phyloP scores from a whole-genome alignment of 2,113 vertebrate species.

The Noturus placidus region DNA sequence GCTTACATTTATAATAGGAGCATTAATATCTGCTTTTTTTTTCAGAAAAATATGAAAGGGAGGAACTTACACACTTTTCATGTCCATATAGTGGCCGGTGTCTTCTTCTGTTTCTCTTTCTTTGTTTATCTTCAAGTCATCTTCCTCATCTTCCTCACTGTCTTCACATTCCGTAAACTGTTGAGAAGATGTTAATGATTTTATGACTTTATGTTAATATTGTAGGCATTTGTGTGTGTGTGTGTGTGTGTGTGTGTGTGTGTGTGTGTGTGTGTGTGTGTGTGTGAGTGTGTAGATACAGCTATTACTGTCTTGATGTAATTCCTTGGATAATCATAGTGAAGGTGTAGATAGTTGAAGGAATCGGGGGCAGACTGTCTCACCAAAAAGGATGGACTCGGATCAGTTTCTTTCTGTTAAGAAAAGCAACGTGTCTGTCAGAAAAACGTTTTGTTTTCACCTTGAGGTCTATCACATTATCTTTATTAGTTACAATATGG shows the following conservation, averaged over 20 bases:
- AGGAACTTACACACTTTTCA: slow-evolving; percentile 60
- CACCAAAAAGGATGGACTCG: not conserved
- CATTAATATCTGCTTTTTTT: not conserved
- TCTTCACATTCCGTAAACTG: slow-evolving; percentile 26
- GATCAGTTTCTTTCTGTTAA: not conserved
- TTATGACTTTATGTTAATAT: not conserved
- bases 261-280: not conserved
- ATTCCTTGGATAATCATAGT: slow-evolving; percentile 31
- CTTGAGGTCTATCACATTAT: not conserved
- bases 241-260: not conserved
- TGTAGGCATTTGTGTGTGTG: not conserved
- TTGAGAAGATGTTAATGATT: not conserved
- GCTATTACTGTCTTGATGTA: too few species aligned
- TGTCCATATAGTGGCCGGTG: slow-evolving; percentile 31
- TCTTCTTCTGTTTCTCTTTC: not conserved
- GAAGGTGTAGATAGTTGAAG: not conserved
- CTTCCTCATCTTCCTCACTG: slow-evolving; percentile 7
- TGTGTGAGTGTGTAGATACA: not conserved
- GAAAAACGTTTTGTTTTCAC: not conserved
- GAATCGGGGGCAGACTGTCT: slow-evolving; percentile 10
- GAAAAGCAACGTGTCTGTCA: not conserved
- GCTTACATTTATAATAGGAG: not conserved
- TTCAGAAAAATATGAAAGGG: not conserved
- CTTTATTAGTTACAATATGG: not conserved
- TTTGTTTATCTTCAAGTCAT: not conserved